A percentile compares a stretch with the other conserved stretches of the same genome.
phyloP scores from a whole-genome alignment of 2,113 vertebrate genomes.

The Benitochromis conjunctus region DNA sequence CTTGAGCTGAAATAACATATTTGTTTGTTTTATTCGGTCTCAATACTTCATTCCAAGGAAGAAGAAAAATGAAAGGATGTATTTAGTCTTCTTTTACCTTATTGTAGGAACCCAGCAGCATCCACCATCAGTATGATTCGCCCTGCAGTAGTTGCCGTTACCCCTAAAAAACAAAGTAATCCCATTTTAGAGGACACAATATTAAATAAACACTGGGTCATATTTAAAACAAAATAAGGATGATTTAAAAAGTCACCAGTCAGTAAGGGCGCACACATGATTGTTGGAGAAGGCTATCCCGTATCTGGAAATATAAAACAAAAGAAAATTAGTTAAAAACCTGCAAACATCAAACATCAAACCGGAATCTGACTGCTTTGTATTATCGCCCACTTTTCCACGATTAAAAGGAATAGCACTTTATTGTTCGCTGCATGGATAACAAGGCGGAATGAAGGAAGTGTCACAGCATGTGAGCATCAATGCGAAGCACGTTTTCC shows the following conservation, averaged over 20 bases:
- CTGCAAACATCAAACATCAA: conserved; percentile 9
- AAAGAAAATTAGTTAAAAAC: not conserved
- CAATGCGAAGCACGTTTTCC: not conserved
- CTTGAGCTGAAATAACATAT: conserved; percentile 58
- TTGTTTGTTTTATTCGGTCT: not conserved
- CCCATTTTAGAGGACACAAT: not conserved
- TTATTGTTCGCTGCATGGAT: not conserved
- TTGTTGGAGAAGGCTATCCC: conserved; percentile 60
- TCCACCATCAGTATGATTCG: conserved; percentile 30
- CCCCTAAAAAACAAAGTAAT: conserved; percentile 54
- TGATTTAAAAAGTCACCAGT: conserved; percentile 66
- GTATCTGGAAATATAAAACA: conserved; percentile 59
- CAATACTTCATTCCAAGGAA: not conserved
- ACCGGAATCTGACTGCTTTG: not conserved
- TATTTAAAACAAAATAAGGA: not conserved
- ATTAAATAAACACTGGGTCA: not conserved
- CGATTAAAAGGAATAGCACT: no score
- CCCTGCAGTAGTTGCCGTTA: conserved; percentile 42
- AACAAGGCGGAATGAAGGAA: not conserved
- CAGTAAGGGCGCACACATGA: conserved; percentile 74
- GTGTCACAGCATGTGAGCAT: not conserved
- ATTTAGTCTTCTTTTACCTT: conserved; percentile 53
- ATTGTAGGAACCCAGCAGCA: conserved; percentile 73
- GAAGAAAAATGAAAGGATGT: not conserved
- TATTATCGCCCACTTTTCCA: no score